Evolutionary conservation across 2,797 vertebrate species (phyloP).

Genomic region (Gallinago solitaria): DNA sequence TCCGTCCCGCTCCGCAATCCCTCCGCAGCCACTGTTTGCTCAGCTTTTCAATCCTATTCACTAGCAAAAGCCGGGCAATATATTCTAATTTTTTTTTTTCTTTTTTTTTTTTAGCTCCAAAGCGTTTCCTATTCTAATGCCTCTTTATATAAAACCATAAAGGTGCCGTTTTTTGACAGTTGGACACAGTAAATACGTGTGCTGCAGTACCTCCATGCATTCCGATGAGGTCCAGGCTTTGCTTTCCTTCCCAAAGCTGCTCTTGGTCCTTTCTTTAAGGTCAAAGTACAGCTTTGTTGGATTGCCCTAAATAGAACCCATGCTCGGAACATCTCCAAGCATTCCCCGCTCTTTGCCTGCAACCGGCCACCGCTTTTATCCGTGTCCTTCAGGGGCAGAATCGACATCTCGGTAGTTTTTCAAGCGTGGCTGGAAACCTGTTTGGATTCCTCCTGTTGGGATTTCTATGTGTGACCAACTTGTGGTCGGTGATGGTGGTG

Average conservation of each 20-base stretch:
- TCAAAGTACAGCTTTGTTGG: not conserved
- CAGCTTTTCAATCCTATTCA: constrained; percentile 6
- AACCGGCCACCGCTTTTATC: accelerated
- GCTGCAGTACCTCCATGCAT: not conserved
- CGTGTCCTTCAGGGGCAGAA: not conserved
- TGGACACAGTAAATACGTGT: not conserved
- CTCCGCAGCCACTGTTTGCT: not conserved
- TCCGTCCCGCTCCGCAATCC: accelerated
- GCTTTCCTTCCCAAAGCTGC: not conserved
- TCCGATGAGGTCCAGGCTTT: not conserved
- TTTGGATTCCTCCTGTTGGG: not conserved
- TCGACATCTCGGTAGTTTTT: accelerated
- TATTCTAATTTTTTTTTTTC: not conserved
- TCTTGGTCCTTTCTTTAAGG: not conserved
- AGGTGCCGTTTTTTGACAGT: constrained; percentile 16
- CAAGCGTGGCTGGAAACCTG: not conserved
- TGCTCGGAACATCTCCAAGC: not conserved
- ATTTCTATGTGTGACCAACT: accelerated
- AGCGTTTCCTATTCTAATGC: not conserved
- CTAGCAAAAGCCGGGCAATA: not conserved
- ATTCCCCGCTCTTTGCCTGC: not conserved
- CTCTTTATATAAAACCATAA: not conserved
- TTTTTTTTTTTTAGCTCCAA: not conserved
- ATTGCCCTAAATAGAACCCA: constrained; percentile 22
- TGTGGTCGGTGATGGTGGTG: accelerated